Conservation (phyloP, 2,797 vertebrate species). For the Spea hammondii region DNA sequence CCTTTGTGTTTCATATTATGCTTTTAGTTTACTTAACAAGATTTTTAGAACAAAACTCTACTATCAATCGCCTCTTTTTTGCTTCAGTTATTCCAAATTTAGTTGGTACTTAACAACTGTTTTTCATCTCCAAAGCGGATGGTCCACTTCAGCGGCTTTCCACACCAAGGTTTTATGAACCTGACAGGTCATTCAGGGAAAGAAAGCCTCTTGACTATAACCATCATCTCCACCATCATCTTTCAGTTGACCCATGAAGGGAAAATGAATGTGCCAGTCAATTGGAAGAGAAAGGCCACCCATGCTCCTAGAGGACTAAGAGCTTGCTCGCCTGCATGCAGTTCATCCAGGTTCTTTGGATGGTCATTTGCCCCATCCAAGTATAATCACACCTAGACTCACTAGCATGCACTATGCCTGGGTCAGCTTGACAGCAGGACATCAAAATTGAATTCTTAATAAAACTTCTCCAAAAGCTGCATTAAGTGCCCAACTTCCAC, state of each 20-base stretch:
- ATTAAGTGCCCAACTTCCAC: slow-evolving; percentile 90
- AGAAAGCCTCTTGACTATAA: slow-evolving; percentile 91
- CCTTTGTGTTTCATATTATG: too few relatives aligned
- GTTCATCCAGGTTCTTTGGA: slow-evolving; percentile 81
- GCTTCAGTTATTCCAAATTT: too few relatives aligned
- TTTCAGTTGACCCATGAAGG: slow-evolving; percentile 82
- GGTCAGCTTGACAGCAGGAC: slow-evolving; percentile 83
- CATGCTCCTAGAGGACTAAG: slow-evolving; percentile 90
- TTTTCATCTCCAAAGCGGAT: slow-evolving; percentile 11
- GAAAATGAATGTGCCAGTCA: slow-evolving; percentile 83
- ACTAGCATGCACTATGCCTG: slow-evolving; percentile 95
- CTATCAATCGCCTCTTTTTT: too few relatives aligned
- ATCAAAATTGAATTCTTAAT: slow-evolving; percentile 89
- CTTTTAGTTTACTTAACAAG: too few relatives aligned
- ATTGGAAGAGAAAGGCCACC: slow-evolving; percentile 86
- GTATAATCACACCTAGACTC: slow-evolving; percentile 85
- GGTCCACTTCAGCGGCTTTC: slow-evolving; percentile 89
- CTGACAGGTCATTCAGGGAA: slow-evolving; percentile 90
- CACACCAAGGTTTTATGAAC: slow-evolving; percentile 81
- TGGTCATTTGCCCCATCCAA: slow-evolving; percentile 83
- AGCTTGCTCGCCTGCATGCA: slow-evolving; percentile 77
- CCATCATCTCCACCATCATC: slow-evolving; percentile 72
- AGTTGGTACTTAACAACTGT: too few relatives aligned
- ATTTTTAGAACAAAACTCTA: too few relatives aligned
- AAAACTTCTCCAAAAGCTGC: slow-evolving; percentile 91